A percentile compares a stretch with the other conserved stretches of the same genome.
Evolutionary conservation across 1,140 invertebrate genomes (phyloP).

Genomic region (Diorhabda sublineata): DNA sequence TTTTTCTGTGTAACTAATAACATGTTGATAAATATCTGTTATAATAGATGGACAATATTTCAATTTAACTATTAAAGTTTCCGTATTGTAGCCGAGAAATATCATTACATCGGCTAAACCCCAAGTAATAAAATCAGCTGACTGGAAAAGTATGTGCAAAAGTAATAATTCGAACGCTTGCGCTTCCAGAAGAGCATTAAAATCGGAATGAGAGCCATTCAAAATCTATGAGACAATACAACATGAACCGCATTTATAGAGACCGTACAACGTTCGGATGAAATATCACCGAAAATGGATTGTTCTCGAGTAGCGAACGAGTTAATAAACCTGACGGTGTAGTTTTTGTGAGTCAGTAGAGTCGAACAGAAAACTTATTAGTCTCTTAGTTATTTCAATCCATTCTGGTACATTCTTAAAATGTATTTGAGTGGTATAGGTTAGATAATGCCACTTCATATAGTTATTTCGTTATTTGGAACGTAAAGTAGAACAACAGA

Average conservation of each 20-base stretch:
- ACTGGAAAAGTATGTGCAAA: background rate
- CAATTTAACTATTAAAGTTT: too few relatives aligned
- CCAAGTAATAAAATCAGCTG: background rate
- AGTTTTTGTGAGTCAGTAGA: background rate
- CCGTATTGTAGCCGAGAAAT: background rate
- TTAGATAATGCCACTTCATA: too few relatives aligned
- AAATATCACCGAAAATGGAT: slow-evolving; percentile 2
- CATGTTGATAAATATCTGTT: too few relatives aligned
- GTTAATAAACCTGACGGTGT: background rate
- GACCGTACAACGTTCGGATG: background rate
- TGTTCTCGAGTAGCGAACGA: background rate
- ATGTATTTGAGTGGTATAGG: too few relatives aligned
- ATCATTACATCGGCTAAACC: background rate
- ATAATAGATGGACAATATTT: too few relatives aligned
- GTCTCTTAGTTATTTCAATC: background rate
- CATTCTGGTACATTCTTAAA: background rate
- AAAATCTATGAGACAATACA: slow-evolving; percentile 1
- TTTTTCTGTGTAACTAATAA: too few relatives aligned
- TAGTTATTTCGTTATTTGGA: too few relatives aligned
- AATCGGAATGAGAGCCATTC: background rate
- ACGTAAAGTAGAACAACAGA: background rate
- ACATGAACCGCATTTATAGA: background rate
- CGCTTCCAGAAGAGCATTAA: slow-evolving; percentile 1
- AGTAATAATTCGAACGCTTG: slow-evolving; percentile 2
- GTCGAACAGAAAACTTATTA: slow-evolving; percentile 2